These are phyloP conservation scores for Pandemis heparana DNA, from an alignment of 2,888 invertebrate genomes.

Conservation along the genomic window DNA sequence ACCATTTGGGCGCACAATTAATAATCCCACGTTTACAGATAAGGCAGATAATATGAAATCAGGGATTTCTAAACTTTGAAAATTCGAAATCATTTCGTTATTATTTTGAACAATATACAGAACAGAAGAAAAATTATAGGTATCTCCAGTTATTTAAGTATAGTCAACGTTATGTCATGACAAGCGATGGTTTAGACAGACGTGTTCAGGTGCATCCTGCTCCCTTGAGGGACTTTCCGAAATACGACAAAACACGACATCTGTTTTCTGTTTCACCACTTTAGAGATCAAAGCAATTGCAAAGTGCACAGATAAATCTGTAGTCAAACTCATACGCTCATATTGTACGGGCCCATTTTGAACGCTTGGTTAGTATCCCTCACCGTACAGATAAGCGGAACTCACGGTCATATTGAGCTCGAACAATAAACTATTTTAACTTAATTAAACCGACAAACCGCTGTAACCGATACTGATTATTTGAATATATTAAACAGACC, in stretches of 20 bases:
- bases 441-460: neutral
- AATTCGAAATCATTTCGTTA: neutral
- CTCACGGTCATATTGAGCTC: neutral
- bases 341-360: constrained; percentile 3
- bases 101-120: neutral
- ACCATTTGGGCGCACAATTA: constrained; percentile 45
- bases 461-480: constrained; percentile 14
- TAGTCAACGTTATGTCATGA: neutral
- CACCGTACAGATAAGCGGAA: neutral
- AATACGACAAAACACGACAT: constrained; percentile 43
- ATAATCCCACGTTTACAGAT: constrained; percentile 49
- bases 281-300: constrained; percentile 56
- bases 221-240: neutral
- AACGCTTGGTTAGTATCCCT: neutral
- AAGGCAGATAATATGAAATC: constrained; percentile 44
- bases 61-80: neutral
- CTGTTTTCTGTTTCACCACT: constrained; percentile 49
- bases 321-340: constrained; percentile 26
- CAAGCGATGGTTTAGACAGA: neutral
- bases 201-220: neutral
- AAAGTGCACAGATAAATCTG: constrained; percentile 45
- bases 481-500: constrained; percentile 2
- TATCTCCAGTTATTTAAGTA: too few relatives aligned
- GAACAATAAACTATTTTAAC: constrained; percentile 11
- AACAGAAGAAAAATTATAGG: too few relatives aligned